Evolutionary conservation across 1,140 invertebrate species (phyloP).

Genomic region (Brachionus rotundiformis): DNA sequence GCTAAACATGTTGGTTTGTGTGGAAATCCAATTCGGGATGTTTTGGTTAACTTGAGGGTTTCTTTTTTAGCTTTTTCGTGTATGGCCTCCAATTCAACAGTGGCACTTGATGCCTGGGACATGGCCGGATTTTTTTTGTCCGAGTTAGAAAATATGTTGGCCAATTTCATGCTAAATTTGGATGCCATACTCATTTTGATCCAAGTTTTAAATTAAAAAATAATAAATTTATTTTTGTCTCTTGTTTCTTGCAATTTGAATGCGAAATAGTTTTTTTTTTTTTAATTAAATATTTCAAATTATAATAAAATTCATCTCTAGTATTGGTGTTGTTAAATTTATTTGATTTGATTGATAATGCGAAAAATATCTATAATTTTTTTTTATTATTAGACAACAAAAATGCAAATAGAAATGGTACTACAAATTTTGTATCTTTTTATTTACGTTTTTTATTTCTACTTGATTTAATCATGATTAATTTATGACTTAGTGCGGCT

Average conservation of each 20-base stretch:
- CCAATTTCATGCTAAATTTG: conserved; percentile 49
- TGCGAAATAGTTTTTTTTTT: neutral
- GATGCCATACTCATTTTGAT: conserved; percentile 49
- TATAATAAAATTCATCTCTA: conserved; percentile 12
- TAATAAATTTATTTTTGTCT: conserved; percentile 5
- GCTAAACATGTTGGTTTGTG: conserved; percentile 92
- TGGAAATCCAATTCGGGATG: conserved; percentile 96
- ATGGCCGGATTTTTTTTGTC: conserved; percentile 9
- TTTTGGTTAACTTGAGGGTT: conserved; percentile 68
- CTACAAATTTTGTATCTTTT: neutral
- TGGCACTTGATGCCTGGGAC: neutral
- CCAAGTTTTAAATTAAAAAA: conserved; percentile 7
- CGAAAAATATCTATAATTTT: conserved; percentile 10
- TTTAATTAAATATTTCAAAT: conserved; percentile 24
- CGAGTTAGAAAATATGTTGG: conserved; percentile 50
- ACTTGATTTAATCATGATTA: neutral
- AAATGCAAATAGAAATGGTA: conserved; percentile 33
- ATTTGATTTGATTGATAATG: conserved; percentile 40
- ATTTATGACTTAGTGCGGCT: neutral
- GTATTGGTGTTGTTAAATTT: conserved; percentile 23
- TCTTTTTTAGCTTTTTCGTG: conserved; percentile 48
- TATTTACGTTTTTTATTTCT: neutral
- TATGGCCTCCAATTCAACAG: conserved; percentile 47
- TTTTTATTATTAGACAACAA: conserved; percentile 22
- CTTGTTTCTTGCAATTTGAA: neutral